These are phyloP conservation scores for Verasper variegatus DNA, from an alignment of 2,113 vertebrate species.

Conservation along the genomic window DNA sequence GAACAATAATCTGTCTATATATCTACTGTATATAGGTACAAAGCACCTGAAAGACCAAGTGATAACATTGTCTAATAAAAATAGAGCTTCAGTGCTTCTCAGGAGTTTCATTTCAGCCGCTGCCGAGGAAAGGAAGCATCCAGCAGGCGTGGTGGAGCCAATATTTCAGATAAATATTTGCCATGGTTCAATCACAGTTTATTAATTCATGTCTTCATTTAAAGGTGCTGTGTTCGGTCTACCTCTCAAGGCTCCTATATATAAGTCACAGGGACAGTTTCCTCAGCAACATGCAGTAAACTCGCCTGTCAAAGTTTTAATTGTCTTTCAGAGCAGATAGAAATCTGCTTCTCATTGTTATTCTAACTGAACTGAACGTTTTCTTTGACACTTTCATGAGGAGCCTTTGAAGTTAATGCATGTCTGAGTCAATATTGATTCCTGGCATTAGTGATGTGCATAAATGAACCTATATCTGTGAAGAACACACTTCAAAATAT, in stretches of 20 bases:
- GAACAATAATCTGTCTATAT: too few species aligned
- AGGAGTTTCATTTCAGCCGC: slow-evolving; percentile 25
- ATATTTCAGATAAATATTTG: slow-evolving; percentile 53
- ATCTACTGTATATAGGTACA: background rate
- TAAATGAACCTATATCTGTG: background rate
- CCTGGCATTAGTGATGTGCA: slow-evolving; percentile 3
- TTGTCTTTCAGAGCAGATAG: background rate
- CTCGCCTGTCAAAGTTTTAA: slow-evolving; percentile 16
- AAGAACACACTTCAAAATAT: background rate
- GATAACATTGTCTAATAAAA: slow-evolving; percentile 8
- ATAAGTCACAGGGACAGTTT: slow-evolving; percentile 28
- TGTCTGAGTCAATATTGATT: slow-evolving; percentile 15
- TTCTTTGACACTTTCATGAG: slow-evolving; percentile 12
- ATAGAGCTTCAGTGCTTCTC: background rate
- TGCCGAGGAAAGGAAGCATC: slow-evolving; percentile 10
- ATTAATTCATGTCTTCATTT: slow-evolving; percentile 54
- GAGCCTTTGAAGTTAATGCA: slow-evolving; percentile 5
- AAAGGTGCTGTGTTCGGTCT: slow-evolving; percentile 7
- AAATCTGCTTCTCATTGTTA: background rate
- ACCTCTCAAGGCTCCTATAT: background rate
- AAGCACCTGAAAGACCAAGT: background rate
- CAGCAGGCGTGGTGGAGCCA: slow-evolving; percentile 8
- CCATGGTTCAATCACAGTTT: slow-evolving; percentile 39
- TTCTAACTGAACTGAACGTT: background rate
- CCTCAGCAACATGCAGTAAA: slow-evolving; percentile 33